These are phyloP conservation scores for Hemaris fuciformis DNA, from an alignment of 2,888 invertebrate genomes.

Conservation along the genomic window DNA sequence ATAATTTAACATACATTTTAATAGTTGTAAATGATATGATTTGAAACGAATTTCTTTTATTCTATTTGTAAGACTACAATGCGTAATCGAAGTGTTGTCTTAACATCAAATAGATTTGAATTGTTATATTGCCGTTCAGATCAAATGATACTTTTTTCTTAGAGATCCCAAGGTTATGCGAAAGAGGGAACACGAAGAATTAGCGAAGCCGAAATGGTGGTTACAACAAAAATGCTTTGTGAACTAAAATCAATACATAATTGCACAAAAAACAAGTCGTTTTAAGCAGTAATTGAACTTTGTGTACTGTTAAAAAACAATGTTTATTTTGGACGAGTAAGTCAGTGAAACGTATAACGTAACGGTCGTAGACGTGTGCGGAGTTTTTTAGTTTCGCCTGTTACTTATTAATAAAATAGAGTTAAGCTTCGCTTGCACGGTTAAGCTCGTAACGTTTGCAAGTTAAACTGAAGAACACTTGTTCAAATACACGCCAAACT, in stretches of 20 bases:
- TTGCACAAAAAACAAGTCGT: neutral
- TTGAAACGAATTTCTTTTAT: no score
- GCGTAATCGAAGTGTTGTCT: no score
- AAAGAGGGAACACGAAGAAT: no score
- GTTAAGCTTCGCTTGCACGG: neutral
- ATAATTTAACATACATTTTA: no score
- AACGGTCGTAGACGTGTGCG: neutral
- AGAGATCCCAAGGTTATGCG: no score
- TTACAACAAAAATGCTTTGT: neutral
- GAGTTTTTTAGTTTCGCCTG: neutral
- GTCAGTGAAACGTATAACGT: neutral
- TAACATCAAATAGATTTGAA: no score
- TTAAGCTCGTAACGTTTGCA: conserved; percentile 53
- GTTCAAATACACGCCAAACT: conserved; percentile 71
- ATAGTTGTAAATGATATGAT: no score
- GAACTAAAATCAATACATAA: neutral
- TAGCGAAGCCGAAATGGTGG: no score
- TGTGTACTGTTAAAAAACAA: neutral
- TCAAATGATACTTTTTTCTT: no score
- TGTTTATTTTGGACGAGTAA: neutral
- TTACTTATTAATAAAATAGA: neutral
- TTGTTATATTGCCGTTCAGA: no score
- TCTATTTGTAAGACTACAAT: no score
- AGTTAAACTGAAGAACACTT: conserved; percentile 60
- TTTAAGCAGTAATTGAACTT: neutral